Percentiles rank a stretch among this genome's conserved stretches.
phyloP scores from a whole-genome alignment of 1,140 invertebrate genomes.

The Ceratosolen solmsi region DNA sequence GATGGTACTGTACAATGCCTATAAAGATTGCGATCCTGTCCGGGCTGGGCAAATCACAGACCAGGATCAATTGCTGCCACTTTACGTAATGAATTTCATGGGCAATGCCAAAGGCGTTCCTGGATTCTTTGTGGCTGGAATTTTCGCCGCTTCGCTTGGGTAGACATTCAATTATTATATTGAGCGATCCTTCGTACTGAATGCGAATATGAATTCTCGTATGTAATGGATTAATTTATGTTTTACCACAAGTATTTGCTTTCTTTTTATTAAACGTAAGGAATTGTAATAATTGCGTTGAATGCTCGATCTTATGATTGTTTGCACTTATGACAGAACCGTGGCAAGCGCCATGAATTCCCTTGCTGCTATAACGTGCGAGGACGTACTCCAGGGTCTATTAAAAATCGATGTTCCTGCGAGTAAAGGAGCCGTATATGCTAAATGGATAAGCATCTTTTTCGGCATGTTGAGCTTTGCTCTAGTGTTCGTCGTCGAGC shows the following conservation, averaged over 20 bases:
- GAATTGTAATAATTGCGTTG: too few species aligned
- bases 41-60: conserved; percentile 75
- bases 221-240: too few species aligned
- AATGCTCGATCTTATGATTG: neutral
- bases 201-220: too few species aligned
- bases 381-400: conserved; percentile 86
- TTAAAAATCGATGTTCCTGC: conserved; percentile 81
- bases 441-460: conserved; percentile 78
- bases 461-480: conserved; percentile 79
- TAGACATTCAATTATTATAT: conserved; percentile 56
- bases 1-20: conserved; percentile 86
- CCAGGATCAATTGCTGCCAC: conserved; percentile 85
- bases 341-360: conserved; percentile 94
- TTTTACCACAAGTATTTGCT: too few species aligned
- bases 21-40: conserved; percentile 87
- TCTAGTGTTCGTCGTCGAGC: conserved; percentile 86
- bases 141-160: conserved; percentile 83
- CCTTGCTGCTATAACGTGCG: conserved; percentile 89
- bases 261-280: too few species aligned
- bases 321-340: conserved; percentile 78
- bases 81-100: conserved; percentile 87
- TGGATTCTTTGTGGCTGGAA: conserved; percentile 91
- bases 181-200: too few species aligned
- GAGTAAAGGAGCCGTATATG: conserved; percentile 78
- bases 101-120: conserved; percentile 82